phyloP scores from a whole-genome alignment of 2,888 invertebrate species.

The Chrysomela aeneicollis region DNA sequence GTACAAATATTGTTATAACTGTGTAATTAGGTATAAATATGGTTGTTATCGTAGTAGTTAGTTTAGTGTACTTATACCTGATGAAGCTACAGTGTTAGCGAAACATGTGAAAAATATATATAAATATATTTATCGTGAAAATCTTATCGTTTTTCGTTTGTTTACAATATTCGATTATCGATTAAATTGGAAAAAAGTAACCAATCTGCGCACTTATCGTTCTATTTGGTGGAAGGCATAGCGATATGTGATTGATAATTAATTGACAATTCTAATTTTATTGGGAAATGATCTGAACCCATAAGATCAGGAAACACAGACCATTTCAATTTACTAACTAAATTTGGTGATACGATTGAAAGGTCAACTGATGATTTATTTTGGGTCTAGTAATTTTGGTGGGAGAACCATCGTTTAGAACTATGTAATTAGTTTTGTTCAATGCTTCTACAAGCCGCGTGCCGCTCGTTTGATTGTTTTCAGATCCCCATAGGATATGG shows the following conservation, averaged over 20 bases:
- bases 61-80: no score
- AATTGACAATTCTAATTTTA: constrained; percentile 6
- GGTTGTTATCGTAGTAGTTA: no score
- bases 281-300: constrained; percentile 21
- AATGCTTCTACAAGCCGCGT: constrained; percentile 8
- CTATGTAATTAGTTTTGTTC: constrained; percentile 1
- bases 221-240: constrained; percentile 18
- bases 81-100: no score
- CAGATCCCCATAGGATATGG: constrained; percentile 6
- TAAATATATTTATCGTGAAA: no score
- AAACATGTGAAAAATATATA: no score
- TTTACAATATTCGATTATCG: neutral
- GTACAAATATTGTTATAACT: no score
- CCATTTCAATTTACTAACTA: constrained; percentile 5
- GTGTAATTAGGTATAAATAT: no score
- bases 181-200: constrained; percentile 12
- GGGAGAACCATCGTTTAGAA: constrained; percentile 19
- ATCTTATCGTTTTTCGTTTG: neutral
- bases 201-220: constrained; percentile 15
- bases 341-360: constrained; percentile 13
- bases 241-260: constrained; percentile 5
- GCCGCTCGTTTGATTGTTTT: constrained; percentile 1
- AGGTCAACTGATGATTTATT: constrained; percentile 18
- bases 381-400: constrained; percentile 9
- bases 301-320: constrained; percentile 1